These are phyloP conservation scores for Leptinotarsa defecta DNA, from an alignment of 1,140 invertebrate species.

Conservation along the genomic window DNA sequence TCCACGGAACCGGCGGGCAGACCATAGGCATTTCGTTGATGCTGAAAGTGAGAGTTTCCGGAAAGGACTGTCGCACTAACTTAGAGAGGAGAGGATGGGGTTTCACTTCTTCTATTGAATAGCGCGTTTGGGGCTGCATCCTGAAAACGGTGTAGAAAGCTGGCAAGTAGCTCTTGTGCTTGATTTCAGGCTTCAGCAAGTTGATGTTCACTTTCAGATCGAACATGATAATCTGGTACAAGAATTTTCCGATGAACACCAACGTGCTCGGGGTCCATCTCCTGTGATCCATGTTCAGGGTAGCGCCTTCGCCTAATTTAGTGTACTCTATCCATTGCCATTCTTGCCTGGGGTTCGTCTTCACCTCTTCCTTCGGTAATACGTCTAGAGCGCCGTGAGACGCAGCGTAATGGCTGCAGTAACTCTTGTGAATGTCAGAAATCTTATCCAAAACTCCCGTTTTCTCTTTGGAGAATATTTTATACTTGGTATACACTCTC, in stretches of 20 bases:
- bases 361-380: conserved; percentile 49
- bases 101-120: conserved; percentile 75
- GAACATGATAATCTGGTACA: conserved; percentile 85
- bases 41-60: conserved; percentile 72
- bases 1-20: conserved; percentile 84
- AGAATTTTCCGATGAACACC: conserved; percentile 74
- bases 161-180: conserved; percentile 65
- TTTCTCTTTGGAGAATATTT: conserved; percentile 68
- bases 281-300: conserved; percentile 62
- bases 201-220: conserved; percentile 83
- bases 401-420: conserved; percentile 46
- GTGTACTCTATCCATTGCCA: conserved; percentile 72
- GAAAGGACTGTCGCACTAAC: conserved; percentile 69
- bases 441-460: conserved; percentile 72
- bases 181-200: conserved; percentile 62
- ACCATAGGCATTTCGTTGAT: conserved; percentile 72
- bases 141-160: conserved; percentile 84
- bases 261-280: conserved; percentile 66
- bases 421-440: conserved; percentile 49
- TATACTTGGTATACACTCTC: conserved; percentile 68
- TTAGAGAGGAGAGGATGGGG: conserved; percentile 76
- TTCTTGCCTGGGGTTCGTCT: conserved; percentile 69
- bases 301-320: conserved; percentile 61
- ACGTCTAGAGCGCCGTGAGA: conserved; percentile 51
- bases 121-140: conserved; percentile 60